phyloP scores from a whole-genome alignment of 2,888 invertebrate genomes.

The Chrysodeixis includens region DNA sequence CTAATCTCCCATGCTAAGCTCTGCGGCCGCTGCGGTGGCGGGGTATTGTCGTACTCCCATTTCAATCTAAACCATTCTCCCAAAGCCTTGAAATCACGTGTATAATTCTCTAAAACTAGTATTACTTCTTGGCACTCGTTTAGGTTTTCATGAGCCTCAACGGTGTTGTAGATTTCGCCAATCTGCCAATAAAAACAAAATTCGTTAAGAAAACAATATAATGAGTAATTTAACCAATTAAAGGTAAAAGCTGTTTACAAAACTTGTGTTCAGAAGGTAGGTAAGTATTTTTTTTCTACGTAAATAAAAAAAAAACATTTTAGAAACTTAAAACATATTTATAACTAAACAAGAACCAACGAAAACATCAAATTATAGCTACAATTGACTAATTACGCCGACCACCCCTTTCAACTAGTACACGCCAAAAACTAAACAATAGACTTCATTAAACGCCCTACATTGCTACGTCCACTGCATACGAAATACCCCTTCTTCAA shows the following conservation, averaged over 20 bases:
- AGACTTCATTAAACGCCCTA: neutral
- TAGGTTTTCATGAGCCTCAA: constrained; percentile 97
- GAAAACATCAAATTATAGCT: too few relatives aligned
- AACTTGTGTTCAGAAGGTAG: too few relatives aligned
- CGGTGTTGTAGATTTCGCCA: constrained; percentile 98
- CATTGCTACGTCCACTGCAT: neutral
- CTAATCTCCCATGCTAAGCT: constrained; percentile 98
- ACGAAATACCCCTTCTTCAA: neutral
- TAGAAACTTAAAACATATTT: too few relatives aligned
- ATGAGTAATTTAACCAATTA: too few relatives aligned
- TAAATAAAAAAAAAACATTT: too few relatives aligned
- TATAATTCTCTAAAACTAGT: constrained; percentile 97
- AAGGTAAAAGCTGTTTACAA: too few relatives aligned
- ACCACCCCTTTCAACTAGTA: neutral
- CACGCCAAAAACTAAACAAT: neutral
- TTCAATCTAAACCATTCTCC: constrained; percentile 98
- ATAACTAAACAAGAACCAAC: too few relatives aligned
- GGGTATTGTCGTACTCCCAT: constrained; percentile 97
- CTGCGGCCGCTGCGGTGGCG: constrained; percentile 94
- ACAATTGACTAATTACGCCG: neutral
- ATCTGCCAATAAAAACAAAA: constrained; percentile 81
- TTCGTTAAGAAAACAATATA: too few relatives aligned
- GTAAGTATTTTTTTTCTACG: too few relatives aligned
- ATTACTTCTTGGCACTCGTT: constrained; percentile 99
- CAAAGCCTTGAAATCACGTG: constrained; percentile 97